Conservation (phyloP, 2,113 vertebrate species). For the Picathartes gymnocephalus region DNA sequence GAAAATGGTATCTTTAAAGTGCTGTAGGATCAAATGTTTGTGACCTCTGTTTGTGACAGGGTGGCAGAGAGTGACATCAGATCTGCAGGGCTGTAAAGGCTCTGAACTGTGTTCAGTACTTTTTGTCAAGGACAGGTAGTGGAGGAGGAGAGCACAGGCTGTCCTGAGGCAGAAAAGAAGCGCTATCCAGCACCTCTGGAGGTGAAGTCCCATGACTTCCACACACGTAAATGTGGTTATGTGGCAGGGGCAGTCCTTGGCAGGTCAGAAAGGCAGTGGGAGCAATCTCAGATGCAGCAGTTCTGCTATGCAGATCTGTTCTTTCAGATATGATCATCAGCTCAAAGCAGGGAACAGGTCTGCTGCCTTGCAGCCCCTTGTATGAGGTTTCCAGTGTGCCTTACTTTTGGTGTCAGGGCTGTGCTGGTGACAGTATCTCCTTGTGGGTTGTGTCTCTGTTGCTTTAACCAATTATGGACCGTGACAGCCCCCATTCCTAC, state of each 20-base stretch:
- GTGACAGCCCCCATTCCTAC: not conserved
- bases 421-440: not conserved
- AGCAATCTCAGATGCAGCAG: not conserved
- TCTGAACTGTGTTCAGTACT: not conserved
- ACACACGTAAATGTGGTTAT: accelerated
- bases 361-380: not conserved
- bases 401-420: not conserved
- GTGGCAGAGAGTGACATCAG: not conserved
- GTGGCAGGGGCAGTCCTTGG: not conserved
- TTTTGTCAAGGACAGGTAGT: not conserved
- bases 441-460: not conserved
- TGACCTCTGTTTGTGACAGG: not conserved
- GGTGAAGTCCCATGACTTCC: accelerated
- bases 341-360: not conserved
- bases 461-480: not conserved
- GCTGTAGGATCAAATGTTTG: not conserved
- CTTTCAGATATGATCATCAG: not conserved
- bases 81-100: accelerated
- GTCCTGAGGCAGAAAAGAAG: not conserved
- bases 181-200: not conserved
- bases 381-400: not conserved
- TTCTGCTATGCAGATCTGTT: not conserved
- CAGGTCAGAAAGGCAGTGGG: not conserved
- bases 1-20: not conserved
- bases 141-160: not conserved